Conservation (phyloP, 2,797 vertebrate species). For the Myotis planiceps region DNA sequence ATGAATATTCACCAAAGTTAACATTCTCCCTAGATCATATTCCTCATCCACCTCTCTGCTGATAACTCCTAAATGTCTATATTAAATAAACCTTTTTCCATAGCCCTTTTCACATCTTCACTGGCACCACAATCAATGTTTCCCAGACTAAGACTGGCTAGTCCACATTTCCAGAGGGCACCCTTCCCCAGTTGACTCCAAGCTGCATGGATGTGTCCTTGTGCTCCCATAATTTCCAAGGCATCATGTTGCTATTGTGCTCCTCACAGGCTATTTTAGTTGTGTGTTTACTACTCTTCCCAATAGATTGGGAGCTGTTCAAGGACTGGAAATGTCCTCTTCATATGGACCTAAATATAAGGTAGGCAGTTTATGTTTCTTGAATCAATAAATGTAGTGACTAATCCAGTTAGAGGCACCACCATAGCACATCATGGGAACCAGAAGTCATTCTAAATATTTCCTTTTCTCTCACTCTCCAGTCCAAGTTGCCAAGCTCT, state of each 20-base stretch:
- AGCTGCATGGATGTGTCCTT: not conserved
- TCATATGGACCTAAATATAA: constrained; percentile 3
- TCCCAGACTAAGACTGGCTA: not conserved
- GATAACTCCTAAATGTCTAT: not conserved
- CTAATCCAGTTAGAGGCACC: not conserved
- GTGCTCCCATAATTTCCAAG: not conserved
- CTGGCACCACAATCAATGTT: not conserved
- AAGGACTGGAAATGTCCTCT: constrained; percentile 17
- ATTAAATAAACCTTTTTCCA: not conserved
- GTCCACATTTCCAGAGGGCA: not conserved
- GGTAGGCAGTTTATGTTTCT: not conserved
- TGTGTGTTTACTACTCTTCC: constrained; percentile 43
- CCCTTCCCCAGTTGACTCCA: not conserved
- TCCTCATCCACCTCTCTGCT: not conserved
- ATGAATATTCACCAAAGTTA: not conserved
- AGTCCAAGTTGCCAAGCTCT: not conserved
- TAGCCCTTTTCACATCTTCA: not conserved
- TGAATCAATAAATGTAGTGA: not conserved
- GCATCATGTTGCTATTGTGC: not conserved
- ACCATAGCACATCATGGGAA: not conserved
- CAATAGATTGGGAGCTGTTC: not conserved
- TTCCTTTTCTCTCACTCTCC: not conserved
- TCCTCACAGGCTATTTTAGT: constrained; percentile 17
- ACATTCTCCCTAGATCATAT: not conserved
- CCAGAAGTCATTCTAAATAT: not conserved